These are phyloP conservation scores for Sisyra nigra DNA, from an alignment of 2,888 invertebrate species.

Conservation along the genomic window DNA sequence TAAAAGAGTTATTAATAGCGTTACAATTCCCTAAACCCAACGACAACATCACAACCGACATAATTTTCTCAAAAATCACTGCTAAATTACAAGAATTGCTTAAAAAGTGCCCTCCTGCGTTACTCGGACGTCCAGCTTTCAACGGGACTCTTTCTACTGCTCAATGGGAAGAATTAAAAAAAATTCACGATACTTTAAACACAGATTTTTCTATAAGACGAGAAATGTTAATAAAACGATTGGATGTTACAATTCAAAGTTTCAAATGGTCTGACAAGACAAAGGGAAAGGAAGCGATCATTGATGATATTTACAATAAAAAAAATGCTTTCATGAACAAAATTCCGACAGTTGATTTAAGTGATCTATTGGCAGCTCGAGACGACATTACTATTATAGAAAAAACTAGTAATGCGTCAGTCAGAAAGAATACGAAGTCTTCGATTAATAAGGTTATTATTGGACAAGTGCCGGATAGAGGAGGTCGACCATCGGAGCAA, in stretches of 20 bases:
- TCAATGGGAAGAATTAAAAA: constrained; percentile 67
- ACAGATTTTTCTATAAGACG: constrained; percentile 71
- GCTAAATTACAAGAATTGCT: constrained; percentile 50
- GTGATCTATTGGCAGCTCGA: constrained; percentile 72
- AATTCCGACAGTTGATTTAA: constrained; percentile 50
- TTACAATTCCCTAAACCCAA: constrained; percentile 80
- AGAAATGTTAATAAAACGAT: constrained; percentile 73
- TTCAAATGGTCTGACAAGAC: constrained; percentile 85
- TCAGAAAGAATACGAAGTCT: constrained; percentile 70
- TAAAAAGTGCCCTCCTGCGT: constrained; percentile 38
- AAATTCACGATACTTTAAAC: constrained; percentile 52
- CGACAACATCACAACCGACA: constrained; percentile 56
- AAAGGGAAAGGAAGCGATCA: constrained; percentile 53
- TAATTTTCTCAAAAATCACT: constrained; percentile 63
- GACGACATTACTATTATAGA: constrained; percentile 73
- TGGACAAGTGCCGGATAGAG: constrained; percentile 87
- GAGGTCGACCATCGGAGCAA: constrained; percentile 81
- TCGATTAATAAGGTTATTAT: constrained; percentile 80
- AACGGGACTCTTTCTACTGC: constrained; percentile 50
- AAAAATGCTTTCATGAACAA: constrained; percentile 33
- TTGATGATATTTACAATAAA: constrained; percentile 39
- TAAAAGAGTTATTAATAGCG: constrained; percentile 63
- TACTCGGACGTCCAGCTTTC: constrained; percentile 65
- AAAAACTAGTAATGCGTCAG: constrained; percentile 78
- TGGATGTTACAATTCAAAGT: constrained; percentile 93